These are phyloP conservation scores for Sciaenops ocellatus DNA, from an alignment of 2,797 vertebrate species.

Conservation along the genomic window DNA sequence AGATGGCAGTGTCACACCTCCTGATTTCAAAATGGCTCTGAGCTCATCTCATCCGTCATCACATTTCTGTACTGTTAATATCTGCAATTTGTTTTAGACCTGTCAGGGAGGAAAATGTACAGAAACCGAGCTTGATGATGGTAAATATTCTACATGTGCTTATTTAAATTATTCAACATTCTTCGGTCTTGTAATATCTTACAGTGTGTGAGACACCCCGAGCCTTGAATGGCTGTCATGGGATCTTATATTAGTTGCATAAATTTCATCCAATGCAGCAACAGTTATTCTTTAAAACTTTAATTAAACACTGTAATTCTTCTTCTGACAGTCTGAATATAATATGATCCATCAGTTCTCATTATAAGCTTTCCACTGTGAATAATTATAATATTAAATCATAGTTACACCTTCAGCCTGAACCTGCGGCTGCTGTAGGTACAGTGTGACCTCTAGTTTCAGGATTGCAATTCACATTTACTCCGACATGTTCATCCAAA, in stretches of 20 bases:
- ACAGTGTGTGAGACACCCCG: not conserved
- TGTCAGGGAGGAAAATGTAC: constrained; percentile 7
- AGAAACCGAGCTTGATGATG: constrained; percentile 3
- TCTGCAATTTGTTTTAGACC: not conserved
- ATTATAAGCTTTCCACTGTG: constrained; percentile 49
- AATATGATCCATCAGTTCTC: constrained; percentile 55
- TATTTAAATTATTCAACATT: constrained; percentile 54
- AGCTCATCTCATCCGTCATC: constrained; percentile 12
- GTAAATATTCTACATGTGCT: constrained; percentile 45
- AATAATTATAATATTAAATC: constrained; percentile 72
- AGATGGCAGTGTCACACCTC: constrained; percentile 79
- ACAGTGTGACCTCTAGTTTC: constrained; percentile 49
- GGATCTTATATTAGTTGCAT: constrained; percentile 71
- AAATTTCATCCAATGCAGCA: constrained; percentile 55
- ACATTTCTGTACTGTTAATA: not conserved
- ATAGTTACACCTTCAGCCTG: constrained; percentile 50
- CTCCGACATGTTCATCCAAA: constrained; percentile 51
- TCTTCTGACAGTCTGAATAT: constrained; percentile 55
- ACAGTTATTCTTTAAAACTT: constrained; percentile 60
- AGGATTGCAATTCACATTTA: constrained; percentile 25
- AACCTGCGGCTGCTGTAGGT: constrained; percentile 54
- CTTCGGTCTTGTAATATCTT: constrained; percentile 26
- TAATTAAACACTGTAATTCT: constrained; percentile 72
- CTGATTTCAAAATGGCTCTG: constrained; percentile 17
- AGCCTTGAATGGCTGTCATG: constrained; percentile 39